Evolutionary conservation across 2,113 vertebrate species (phyloP).

Genomic region (Bufo bufo): DNA sequence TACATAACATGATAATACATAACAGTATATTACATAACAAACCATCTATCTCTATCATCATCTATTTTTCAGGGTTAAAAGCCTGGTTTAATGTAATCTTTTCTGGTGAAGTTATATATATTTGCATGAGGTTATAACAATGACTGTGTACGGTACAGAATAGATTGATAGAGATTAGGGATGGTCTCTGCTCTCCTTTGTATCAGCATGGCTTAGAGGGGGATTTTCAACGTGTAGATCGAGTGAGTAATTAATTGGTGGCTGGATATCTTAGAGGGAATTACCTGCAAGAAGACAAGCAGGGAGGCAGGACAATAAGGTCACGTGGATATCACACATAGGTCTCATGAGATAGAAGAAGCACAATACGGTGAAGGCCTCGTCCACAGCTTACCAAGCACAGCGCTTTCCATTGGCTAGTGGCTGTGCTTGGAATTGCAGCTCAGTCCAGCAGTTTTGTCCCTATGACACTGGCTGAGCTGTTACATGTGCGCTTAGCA

Average conservation of each 20-base stretch:
- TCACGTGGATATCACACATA: not conserved
- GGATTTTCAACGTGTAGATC: conserved; percentile 20
- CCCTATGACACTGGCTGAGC: no score
- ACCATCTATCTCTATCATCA: not conserved
- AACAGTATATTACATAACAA: no score
- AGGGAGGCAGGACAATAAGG: not conserved
- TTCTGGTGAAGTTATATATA: not conserved
- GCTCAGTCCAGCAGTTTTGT: no score
- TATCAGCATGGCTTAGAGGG: conserved; percentile 6
- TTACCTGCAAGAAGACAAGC: conserved; percentile 1
- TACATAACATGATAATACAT: no score
- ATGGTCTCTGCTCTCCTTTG: conserved; percentile 8
- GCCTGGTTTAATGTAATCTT: not conserved
- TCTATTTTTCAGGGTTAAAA: not conserved
- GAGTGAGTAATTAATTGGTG: conserved; percentile 11
- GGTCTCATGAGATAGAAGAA: not conserved
- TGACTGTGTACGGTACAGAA: not conserved
- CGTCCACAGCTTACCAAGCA: no score
- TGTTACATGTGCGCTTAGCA: no score
- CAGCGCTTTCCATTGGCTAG: no score
- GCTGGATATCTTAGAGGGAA: not conserved
- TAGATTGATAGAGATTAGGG: conserved; percentile 31
- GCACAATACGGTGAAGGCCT: not conserved
- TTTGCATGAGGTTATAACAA: not conserved
- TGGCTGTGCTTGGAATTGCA: no score